Evolutionary conservation across 2,888 invertebrate genomes (phyloP).

Genomic region (Pollenia labialis): DNA sequence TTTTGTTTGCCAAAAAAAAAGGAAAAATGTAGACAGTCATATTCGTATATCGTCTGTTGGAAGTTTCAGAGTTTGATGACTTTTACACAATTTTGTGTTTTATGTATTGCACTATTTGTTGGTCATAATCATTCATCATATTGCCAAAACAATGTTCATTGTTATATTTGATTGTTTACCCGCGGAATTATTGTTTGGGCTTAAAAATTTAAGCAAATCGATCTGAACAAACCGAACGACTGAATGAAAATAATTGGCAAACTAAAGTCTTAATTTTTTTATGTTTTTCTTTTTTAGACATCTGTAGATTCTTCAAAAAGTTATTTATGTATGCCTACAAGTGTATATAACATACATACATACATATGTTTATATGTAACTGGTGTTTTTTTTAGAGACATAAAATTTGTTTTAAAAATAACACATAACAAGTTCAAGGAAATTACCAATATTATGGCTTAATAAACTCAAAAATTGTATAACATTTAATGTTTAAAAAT

Average conservation of each 20-base stretch:
- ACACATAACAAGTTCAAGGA: too few species aligned
- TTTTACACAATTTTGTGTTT: slow-evolving; percentile 5
- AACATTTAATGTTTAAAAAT: too few species aligned
- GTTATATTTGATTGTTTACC: slow-evolving; percentile 57
- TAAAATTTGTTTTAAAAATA: too few species aligned
- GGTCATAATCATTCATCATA: slow-evolving; percentile 64
- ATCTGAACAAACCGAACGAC: slow-evolving; percentile 2
- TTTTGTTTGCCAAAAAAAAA: slow-evolving; percentile 43
- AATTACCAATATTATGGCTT: too few species aligned
- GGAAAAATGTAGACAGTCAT: neutral
- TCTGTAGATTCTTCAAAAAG: slow-evolving; percentile 24
- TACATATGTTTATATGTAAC: neutral
- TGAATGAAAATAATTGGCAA: slow-evolving; percentile 55
- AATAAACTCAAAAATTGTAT: too few species aligned
- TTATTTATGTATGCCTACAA: slow-evolving; percentile 28
- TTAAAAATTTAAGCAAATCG: slow-evolving; percentile 26
- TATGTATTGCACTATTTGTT: slow-evolving; percentile 33
- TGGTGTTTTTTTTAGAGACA: too few species aligned
- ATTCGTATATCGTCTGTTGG: slow-evolving; percentile 30
- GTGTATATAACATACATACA: neutral
- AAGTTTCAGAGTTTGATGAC: slow-evolving; percentile 40
- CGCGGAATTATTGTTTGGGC: neutral
- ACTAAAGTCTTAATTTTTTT: slow-evolving; percentile 51
- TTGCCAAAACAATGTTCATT: slow-evolving; percentile 63
- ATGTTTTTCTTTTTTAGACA: neutral